Base-by-base conservation (phyloP, 2,113 vertebrate genomes). In the Thoracochromis brauschi region DNA sequence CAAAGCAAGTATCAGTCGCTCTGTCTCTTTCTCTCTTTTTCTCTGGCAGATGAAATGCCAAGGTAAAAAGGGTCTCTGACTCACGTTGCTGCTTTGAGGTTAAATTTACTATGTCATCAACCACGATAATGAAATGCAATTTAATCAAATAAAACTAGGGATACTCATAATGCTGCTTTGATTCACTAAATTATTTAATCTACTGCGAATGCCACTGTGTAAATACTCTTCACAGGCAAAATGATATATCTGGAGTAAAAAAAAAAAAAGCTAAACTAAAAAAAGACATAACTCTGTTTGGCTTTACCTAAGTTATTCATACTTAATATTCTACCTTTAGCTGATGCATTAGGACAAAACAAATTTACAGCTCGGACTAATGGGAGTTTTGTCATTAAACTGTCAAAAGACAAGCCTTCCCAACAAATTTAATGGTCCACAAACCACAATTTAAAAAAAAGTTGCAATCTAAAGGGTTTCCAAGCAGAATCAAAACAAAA, bases 71-170 rank as follows among this genome's bases (percentile, higher is more conserved):
- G 90, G 68, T 89, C 75, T 47, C 80, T 92, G 87, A 91, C 80
- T 87, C 82, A 81, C 73, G 16, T 80, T 84, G 83, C 80, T 83
- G 87, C 91, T 92, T 84, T 84, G 55, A 73, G 87, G 87, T 92
- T 91, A 88, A 89, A 93, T 95, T 92, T 92, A 91, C 93, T 87
- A 24, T 90, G 90, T 91, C 84, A 49, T 91, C 49, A 57, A 11
- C 75, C 63, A 80, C 85, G 84, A 94, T 95, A 94, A 94, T 88
- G 79, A 94, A 96, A 95, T 92, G 91, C 88, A 86, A 85, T 95
- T 94, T 94, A 87, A 91, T 91, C 80, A 86, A 92, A 93, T 89
- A 65, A 93, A 91, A 90, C 60, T 84, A 79, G 42, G 71, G 29
- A 73, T 58, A 31, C 49, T 88, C 71, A 55, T 86, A 87, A 89